Percentiles rank a stretch among this genome's conserved stretches.
These are phyloP conservation scores for Natator depressus DNA, from an alignment of 2,113 vertebrate genomes.

Conservation along the genomic window DNA sequence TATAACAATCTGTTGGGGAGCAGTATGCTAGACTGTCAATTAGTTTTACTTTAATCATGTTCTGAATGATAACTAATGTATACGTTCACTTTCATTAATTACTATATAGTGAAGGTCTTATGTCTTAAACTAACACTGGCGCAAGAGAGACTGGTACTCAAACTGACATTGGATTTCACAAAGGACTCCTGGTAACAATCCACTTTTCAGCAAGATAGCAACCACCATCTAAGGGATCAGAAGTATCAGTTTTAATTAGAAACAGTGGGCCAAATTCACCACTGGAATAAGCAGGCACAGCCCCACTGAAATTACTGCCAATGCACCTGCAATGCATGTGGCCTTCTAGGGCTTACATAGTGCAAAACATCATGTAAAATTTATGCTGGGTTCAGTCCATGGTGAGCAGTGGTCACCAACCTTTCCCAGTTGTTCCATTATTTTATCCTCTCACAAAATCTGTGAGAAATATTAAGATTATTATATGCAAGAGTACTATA, in stretches of 20 bases:
- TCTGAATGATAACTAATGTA: background rate
- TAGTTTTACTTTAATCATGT: too few relatives aligned
- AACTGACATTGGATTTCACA: background rate
- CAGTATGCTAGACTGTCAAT: background rate
- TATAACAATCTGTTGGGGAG: background rate
- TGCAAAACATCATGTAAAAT: background rate
- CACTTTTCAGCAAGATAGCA: background rate
- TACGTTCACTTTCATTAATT: background rate
- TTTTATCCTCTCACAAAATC: background rate
- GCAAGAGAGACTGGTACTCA: background rate
- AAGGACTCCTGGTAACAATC: background rate
- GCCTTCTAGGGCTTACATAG: background rate
- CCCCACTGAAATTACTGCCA: background rate
- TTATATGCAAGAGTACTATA: background rate
- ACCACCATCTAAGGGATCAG: background rate
- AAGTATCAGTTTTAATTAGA: background rate
- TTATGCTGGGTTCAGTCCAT: background rate
- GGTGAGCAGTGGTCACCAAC: background rate
- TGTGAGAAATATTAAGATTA: background rate
- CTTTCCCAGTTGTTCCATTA: background rate
- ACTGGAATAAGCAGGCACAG: background rate
- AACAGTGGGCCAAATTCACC: background rate
- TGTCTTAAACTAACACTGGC: background rate
- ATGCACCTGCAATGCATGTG: background rate
- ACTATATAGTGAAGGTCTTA: background rate